Base-by-base conservation (phyloP, 2,797 vertebrate genomes). In the Mycteria americana region DNA sequence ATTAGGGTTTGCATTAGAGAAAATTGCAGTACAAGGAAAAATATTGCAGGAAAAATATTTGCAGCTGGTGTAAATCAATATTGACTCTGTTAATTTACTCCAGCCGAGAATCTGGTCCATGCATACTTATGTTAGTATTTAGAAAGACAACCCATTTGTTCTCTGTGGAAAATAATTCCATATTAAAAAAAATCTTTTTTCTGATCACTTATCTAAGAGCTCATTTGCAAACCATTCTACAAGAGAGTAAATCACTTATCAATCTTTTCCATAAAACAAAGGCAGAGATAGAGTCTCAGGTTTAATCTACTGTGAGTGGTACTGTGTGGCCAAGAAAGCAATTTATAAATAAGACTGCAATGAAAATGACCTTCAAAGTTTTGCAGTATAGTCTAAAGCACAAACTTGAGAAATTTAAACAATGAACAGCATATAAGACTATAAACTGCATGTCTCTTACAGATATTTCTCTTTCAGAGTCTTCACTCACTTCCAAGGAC, bases 271-370 rank as follows among this genome's bases (percentile, higher is more conserved):
- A 39, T 43, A 69, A 80, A 92, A 81, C 70, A 76, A 67, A 89
- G 81, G 84, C 86, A 81, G 75, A 85, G 88, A 30, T 11, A 53
- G 54, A 56, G 60, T n/a, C 73, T 84, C 15, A 62, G 62, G 8
- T 96, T 92, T 93, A 78, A 97, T 89, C 87, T 89, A 43, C 62
- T 39, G 2, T 57, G 89, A 94, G 81, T 80, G 63, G 80, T 68
- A 87, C 54, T 30, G 28, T 41, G 72, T 60, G 91, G 90, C 96
- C 85, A 93, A 78, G 57, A 85, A 89, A 91, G 83, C 78, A 80
- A 84, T 95, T 92, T 92, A 69, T 86, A 85, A 94, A 88, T 35
- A 63, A 43, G 56, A 73, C 6, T 33, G 59, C 73, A 90, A 80
- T 84, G 94, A 90, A 88, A 81, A 80, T 23, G 79, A 87, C 94